Evolutionary conservation across 2,888 invertebrate species (phyloP), one percentile per base, ranked within the genome.

Genomic region (Hydropsyche betteni): DNA sequence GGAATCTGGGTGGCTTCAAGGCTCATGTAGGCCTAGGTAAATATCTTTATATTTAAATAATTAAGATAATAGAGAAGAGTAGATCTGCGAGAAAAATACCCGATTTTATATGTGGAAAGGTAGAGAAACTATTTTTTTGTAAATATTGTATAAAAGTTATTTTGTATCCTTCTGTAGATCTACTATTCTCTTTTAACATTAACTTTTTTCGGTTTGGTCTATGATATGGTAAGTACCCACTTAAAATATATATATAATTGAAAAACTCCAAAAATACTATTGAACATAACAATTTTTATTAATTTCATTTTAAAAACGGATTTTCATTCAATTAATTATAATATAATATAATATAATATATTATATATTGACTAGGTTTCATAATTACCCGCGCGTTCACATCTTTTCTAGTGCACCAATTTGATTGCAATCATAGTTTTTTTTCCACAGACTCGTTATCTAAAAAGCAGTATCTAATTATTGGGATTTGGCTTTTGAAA

Each of bases 11-110:
- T 84, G 95, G 95, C 81, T 88, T 95, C 84, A 95, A 95, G 88
- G 94, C 95, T 83, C 94, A 94, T 88, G 92, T 95, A 84, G 94
- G 95, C 86, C 89, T 95, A 88, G 95, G 95, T 95, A 91, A 93
- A 89, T 80, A 53, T 55, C 76, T 74, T 16, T n/a, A 7, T 55
- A 55, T 68, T 34, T n/a, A 36, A 36, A n/a, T 34, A 34, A 12
- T 14, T 38, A 58, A 34, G 51, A n/a, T 58, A 24, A 53, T 33
- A 24, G 55, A 24, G 58, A 58, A 72, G 8, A 72, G 72, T 72
- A 72, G 72, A 72, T 72, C 72, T 53, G 50, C 16, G 38, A 14
- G 8, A 5, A 68, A 6, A n/a, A 14, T 68, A 68, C 14, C 7
- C 24, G 12, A 16, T 38, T 68, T 68, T 16, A 68, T 38, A 68